Evolutionary conservation across 1,140 invertebrate species (phyloP).

Genomic region (Linepithema humile): DNA sequence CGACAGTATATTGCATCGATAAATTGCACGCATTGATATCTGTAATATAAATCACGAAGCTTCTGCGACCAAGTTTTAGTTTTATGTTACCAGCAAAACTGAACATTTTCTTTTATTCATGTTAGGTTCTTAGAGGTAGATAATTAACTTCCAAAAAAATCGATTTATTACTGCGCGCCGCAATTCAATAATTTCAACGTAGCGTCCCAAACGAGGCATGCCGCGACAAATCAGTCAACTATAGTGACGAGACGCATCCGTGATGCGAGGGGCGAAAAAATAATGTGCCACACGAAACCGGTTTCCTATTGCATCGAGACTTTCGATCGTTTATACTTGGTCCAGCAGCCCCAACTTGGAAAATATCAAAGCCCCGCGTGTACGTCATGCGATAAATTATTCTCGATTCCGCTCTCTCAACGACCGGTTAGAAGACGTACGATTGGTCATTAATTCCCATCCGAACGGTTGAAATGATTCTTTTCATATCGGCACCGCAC

Average conservation of each 20-base stretch:
- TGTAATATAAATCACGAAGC: background rate
- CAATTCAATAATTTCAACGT: background rate
- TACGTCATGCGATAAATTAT: slow-evolving; percentile 56
- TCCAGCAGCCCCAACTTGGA: slow-evolving; percentile 54
- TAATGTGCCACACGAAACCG: slow-evolving; percentile 63
- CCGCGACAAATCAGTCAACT: slow-evolving; percentile 59
- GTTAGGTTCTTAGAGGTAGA: background rate
- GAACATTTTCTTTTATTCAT: background rate
- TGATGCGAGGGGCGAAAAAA: slow-evolving; percentile 62
- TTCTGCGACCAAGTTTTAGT: background rate
- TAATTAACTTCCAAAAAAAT: slow-evolving; percentile 14
- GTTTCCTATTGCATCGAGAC: slow-evolving; percentile 62
- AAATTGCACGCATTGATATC: background rate
- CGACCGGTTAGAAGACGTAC: background rate
- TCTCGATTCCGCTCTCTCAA: slow-evolving; percentile 40
- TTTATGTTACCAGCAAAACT: background rate
- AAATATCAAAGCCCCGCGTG: slow-evolving; percentile 45
- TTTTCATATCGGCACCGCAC: background rate
- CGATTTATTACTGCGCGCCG: background rate
- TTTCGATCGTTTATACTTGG: slow-evolving; percentile 47
- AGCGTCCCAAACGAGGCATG: background rate
- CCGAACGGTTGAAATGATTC: slow-evolving; percentile 12
- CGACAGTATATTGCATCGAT: background rate
- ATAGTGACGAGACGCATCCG: slow-evolving; percentile 52
- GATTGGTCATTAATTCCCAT: background rate